Conservation (phyloP, 1,140 invertebrate genomes). For the Rhizoglyphus robini region DNA sequence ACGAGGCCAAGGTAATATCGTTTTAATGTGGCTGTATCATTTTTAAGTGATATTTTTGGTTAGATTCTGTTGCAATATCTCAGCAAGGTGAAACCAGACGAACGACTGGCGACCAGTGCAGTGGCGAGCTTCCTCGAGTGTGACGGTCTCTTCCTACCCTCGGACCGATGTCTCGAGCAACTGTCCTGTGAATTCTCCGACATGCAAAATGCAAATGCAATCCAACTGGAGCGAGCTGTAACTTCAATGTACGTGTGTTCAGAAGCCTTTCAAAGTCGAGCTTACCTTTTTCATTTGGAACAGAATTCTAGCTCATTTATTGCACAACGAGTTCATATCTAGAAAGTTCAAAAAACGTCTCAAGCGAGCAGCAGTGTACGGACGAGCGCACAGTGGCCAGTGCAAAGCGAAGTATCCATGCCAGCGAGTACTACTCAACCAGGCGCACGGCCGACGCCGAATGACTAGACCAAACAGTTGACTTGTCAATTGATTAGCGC, state of each 20-base stretch:
- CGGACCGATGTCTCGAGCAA: constrained; percentile 31
- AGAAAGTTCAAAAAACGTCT: constrained; percentile 28
- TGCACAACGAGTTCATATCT: constrained; percentile 28
- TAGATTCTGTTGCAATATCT: constrained; percentile 22
- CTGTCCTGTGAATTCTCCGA: constrained; percentile 35
- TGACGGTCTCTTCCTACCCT: constrained; percentile 28
- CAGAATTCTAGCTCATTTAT: constrained; percentile 29
- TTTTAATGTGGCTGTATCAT: neutral
- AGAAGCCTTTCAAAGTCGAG: too few relatives aligned
- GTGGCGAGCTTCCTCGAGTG: constrained; percentile 31
- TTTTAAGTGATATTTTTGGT: neutral
- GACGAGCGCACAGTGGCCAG: neutral
- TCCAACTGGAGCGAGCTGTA: constrained; percentile 27
- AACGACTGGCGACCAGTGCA: constrained; percentile 26
- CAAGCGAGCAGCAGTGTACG: constrained; percentile 26
- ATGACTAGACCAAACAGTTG: too few relatives aligned
- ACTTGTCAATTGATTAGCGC: too few relatives aligned
- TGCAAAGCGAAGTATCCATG: neutral
- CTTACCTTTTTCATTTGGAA: neutral
- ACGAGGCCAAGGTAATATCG: neutral
- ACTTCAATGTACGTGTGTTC: constrained; percentile 30
- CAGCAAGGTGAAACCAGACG: constrained; percentile 23
- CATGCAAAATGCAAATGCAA: constrained; percentile 32
- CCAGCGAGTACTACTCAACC: neutral
- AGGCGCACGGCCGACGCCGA: neutral